Evolutionary conservation across 2,797 vertebrate species (phyloP).

Genomic region (Rhodeus uyekii): DNA sequence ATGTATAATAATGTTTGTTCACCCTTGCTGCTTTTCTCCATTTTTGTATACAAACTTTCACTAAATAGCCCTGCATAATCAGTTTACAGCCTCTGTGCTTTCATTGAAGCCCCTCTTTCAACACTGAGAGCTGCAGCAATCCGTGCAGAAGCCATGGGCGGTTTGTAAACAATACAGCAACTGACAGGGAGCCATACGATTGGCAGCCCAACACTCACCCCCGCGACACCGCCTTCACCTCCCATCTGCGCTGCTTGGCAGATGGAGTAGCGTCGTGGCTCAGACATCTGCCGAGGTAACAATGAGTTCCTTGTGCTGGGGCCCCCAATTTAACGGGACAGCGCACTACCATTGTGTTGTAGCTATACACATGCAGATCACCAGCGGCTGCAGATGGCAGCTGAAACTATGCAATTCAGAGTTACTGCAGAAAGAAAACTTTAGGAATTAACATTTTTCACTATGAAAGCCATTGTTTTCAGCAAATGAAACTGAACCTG

Average conservation of each 20-base stretch:
- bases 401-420: conserved; percentile 65
- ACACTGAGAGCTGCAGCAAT: conserved; percentile 62
- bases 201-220: conserved; percentile 53
- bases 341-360: conserved; percentile 69
- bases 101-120: conserved; percentile 30
- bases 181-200: conserved; percentile 69
- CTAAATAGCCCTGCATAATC: background rate
- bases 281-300: conserved; percentile 77
- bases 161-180: conserved; percentile 61
- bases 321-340: conserved; percentile 68
- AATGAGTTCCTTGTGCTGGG: conserved; percentile 69
- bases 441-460: background rate
- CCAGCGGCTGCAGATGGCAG: conserved; percentile 60
- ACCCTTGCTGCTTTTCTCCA: background rate
- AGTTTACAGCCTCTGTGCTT: conserved; percentile 29
- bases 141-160: conserved; percentile 43
- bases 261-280: conserved; percentile 73
- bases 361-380: conserved; percentile 79
- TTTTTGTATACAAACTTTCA: background rate
- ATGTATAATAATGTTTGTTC: background rate
- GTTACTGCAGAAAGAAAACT: conserved; percentile 45
- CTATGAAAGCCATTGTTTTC: background rate
- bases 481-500: background rate
- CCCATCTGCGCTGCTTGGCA: conserved; percentile 71
- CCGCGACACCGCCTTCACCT: conserved; percentile 60